A percentile compares a stretch with the other conserved stretches of the same genome.
Evolutionary conservation across 2,797 vertebrate genomes (phyloP).

Genomic region (Alauda arvensis): DNA sequence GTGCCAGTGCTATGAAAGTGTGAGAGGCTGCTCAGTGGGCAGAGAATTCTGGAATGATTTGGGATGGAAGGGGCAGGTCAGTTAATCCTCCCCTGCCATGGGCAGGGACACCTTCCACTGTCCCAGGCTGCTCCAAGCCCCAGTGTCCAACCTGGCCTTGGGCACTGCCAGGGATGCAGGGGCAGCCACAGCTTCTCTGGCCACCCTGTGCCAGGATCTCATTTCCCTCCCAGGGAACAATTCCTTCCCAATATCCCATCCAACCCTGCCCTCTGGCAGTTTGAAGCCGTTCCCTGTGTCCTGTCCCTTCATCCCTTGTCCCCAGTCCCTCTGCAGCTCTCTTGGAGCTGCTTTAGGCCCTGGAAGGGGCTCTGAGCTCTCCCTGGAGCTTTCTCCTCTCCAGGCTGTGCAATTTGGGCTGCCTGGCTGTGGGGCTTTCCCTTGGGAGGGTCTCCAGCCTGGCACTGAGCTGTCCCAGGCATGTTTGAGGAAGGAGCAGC

Average conservation of each 20-base stretch:
- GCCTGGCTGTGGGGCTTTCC: background rate
- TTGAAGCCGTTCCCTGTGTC: background rate
- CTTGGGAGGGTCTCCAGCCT: background rate
- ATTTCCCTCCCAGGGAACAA: fast-evolving
- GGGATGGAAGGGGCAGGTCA: background rate
- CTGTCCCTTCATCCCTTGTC: background rate
- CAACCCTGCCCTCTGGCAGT: fast-evolving
- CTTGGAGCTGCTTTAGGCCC: background rate
- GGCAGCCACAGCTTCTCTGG: background rate
- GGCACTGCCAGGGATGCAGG: background rate
- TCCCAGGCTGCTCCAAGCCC: background rate
- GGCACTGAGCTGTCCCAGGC: background rate
- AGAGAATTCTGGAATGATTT: background rate
- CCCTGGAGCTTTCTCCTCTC: background rate
- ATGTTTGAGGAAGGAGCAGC: background rate
- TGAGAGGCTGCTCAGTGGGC: background rate
- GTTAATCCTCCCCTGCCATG: background rate
- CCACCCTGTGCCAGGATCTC: background rate
- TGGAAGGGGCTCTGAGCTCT: background rate
- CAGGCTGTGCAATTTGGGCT: background rate
- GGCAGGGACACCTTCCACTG: background rate
- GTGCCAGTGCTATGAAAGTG: background rate
- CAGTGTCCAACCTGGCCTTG: fast-evolving
- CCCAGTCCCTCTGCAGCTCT: background rate
- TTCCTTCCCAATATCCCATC: background rate